Percentiles rank a stretch among this genome's conserved stretches.
These are phyloP conservation scores for Diachasma alloeum DNA, from an alignment of 1,140 invertebrate species.

Conservation along the genomic window DNA sequence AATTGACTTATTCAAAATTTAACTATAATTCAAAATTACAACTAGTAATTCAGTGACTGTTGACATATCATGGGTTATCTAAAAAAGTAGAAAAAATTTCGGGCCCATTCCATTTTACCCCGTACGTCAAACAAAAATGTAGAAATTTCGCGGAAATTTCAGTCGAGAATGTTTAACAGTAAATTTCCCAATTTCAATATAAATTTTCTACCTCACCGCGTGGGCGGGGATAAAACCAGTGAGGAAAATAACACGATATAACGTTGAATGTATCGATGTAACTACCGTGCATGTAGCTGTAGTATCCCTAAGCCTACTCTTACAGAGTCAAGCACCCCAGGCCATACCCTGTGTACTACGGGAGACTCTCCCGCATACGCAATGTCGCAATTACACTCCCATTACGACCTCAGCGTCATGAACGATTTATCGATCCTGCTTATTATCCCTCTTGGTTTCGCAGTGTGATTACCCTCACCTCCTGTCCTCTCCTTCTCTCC, in stretches of 20 bases:
- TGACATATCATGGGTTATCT: no score
- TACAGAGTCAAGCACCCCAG: not conserved
- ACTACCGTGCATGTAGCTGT: not conserved
- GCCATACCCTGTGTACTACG: not conserved
- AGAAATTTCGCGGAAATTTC: no score
- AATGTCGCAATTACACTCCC: conserved; percentile 27
- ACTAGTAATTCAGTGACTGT: no score
- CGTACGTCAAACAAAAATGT: no score
- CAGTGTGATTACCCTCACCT: conserved; percentile 15
- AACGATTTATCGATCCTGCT: conserved; percentile 30
- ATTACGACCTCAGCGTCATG: conserved; percentile 24
- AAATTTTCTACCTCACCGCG: not conserved
- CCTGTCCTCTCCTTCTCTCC: not conserved
- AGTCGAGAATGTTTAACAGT: no score
- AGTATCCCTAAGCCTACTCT: not conserved
- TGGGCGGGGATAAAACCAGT: not conserved
- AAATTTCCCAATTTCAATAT: not conserved
- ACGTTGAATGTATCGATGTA: not conserved
- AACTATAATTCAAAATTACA: no score
- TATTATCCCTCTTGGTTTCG: conserved; percentile 8
- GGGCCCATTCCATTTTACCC: no score
- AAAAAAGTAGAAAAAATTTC: no score
- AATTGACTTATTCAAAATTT: no score
- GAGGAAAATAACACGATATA: not conserved
- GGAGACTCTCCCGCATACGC: conserved; percentile 21